These are phyloP conservation scores for Meriones unguiculatus DNA, from an alignment of 2,113 vertebrate species.

Conservation along the genomic window DNA sequence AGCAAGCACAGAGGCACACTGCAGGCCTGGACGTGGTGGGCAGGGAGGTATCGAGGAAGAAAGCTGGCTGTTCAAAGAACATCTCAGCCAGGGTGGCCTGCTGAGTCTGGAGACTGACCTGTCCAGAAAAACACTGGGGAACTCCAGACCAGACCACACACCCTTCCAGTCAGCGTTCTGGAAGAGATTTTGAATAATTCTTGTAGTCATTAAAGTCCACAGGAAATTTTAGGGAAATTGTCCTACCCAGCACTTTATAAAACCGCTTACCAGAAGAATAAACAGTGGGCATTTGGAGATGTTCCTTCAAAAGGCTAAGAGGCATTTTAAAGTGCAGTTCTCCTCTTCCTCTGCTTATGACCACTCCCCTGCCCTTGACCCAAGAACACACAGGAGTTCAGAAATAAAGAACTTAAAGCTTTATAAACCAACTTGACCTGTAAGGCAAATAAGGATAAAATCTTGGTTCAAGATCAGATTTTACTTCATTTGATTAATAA, in stretches of 20 bases:
- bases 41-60: neutral
- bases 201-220: constrained; percentile 75
- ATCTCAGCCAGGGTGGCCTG: constrained; percentile 62
- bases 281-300: constrained; percentile 69
- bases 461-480: constrained; percentile 50
- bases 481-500: constrained; percentile 48
- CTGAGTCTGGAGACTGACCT: constrained; percentile 50
- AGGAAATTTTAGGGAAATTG: constrained; percentile 78
- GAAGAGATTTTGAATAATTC: constrained; percentile 79
- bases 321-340: constrained; percentile 63
- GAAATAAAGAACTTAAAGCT: constrained; percentile 58
- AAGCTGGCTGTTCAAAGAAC: neutral
- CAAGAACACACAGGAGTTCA: constrained; percentile 71
- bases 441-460: constrained; percentile 67
- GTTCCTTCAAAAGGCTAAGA: constrained; percentile 68
- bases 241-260: constrained; percentile 77
- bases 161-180: constrained; percentile 66
- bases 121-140: constrained; percentile 61
- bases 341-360: constrained; percentile 56
- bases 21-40: neutral
- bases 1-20: neutral
- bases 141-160: constrained; percentile 65
- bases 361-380: constrained; percentile 14
- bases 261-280: constrained; percentile 81
- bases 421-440: constrained; percentile 50